phyloP scores from a whole-genome alignment of 2,113 vertebrate genomes.

The Australoheros scitulus region DNA sequence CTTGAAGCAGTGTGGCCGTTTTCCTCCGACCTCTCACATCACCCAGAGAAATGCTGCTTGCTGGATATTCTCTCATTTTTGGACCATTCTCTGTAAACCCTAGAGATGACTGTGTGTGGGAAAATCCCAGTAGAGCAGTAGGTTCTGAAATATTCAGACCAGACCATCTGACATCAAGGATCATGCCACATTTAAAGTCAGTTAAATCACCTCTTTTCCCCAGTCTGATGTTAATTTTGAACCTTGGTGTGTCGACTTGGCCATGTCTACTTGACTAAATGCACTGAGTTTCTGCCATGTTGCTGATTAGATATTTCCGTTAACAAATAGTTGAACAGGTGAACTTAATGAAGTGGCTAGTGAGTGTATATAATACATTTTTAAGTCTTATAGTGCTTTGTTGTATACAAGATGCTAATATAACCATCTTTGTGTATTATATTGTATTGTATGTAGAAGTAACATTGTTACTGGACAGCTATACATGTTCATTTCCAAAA shows the following conservation, averaged over 20 bases:
- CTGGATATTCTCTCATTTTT: not conserved
- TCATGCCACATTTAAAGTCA: not conserved
- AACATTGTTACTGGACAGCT: not conserved
- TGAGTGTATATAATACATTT: not conserved
- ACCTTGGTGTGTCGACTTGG: not conserved
- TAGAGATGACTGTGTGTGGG: not conserved
- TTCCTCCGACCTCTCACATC: not conserved
- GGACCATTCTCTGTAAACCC: not conserved
- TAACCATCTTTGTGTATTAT: not conserved
- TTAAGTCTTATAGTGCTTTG: not conserved
- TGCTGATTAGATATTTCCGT: not conserved
- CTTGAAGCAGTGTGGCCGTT: not conserved
- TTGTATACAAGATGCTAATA: not conserved
- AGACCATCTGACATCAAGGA: not conserved
- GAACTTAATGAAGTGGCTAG: not conserved
- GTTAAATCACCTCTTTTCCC: not conserved
- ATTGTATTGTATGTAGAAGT: no score
- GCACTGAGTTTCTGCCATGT: not conserved
- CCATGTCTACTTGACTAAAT: not conserved
- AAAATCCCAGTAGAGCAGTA: not conserved
- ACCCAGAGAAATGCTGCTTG: not conserved
- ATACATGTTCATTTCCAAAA: not conserved
- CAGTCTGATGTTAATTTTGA: not conserved
- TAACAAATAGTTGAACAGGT: not conserved
- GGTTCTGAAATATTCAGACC: not conserved